These are phyloP conservation scores for Acanthosepion esculentum DNA, from an alignment of 2,888 invertebrate species.

Conservation along the genomic window DNA sequence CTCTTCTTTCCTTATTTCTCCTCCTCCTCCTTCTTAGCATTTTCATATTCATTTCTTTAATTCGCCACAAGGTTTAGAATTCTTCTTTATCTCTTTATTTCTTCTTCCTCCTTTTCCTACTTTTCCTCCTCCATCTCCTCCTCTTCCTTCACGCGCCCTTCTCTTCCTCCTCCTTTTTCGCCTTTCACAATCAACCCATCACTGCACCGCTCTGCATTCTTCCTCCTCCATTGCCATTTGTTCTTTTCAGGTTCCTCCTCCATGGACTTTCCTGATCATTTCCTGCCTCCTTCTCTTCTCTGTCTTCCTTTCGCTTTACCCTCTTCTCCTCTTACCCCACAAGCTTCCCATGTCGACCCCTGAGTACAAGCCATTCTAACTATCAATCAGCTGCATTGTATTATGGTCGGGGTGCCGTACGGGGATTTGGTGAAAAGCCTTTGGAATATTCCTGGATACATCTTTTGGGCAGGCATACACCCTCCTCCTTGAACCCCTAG, in stretches of 20 bases:
- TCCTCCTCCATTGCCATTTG: neutral
- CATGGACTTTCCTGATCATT: neutral
- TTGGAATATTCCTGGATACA: neutral
- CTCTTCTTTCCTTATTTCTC: too few relatives aligned
- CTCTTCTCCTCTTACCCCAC: neutral
- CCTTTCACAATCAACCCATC: too few relatives aligned
- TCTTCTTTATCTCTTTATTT: too few relatives aligned
- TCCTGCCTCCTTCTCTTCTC: neutral
- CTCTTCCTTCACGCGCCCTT: too few relatives aligned
- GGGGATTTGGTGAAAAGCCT: neutral
- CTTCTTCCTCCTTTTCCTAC: too few relatives aligned
- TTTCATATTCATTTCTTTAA: too few relatives aligned
- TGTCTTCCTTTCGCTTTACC: neutral
- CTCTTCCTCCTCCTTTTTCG: too few relatives aligned
- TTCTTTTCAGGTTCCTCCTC: neutral
- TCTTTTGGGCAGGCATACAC: neutral
- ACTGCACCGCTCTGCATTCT: neutral
- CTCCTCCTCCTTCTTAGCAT: too few relatives aligned
- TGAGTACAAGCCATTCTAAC: neutral
- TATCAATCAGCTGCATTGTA: slow-evolving; percentile 33
- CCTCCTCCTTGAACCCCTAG: neutral
- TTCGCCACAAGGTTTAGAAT: neutral
- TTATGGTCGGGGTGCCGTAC: neutral
- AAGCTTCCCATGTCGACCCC: neutral
- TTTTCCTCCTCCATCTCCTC: too few relatives aligned